These are phyloP conservation scores for Phrynocephalus vlangalii DNA, from an alignment of 2,797 vertebrate genomes.

Conservation along the genomic window DNA sequence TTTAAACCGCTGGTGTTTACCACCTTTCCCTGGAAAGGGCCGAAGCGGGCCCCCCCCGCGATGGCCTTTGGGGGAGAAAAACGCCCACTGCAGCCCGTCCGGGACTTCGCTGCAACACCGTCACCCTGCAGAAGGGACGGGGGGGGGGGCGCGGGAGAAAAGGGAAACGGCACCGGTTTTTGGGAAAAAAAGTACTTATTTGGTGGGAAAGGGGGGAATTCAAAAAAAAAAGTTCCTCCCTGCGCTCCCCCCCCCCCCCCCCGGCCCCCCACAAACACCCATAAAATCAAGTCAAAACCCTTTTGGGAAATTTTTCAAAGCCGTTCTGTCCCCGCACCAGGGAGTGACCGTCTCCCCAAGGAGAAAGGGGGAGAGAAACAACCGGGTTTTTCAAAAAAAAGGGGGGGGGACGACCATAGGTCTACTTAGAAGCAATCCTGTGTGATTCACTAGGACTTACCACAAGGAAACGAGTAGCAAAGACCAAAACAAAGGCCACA, in stretches of 20 bases:
- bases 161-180: not conserved
- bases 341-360: conserved; percentile 65
- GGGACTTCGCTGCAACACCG: conserved; percentile 79
- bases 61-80: conserved; percentile 85
- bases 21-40: conserved; percentile 92
- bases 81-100: conserved; percentile 84
- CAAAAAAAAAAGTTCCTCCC: too few species aligned
- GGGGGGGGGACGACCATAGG: too few species aligned
- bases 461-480: not conserved
- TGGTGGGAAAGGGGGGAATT: too few species aligned
- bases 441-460: too few species aligned
- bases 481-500: not conserved
- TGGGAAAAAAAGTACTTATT: too few species aligned
- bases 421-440: not conserved
- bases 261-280: not conserved
- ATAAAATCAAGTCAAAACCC: conserved; percentile 76
- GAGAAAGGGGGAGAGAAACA: not conserved
- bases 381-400: not conserved
- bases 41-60: conserved; percentile 89
- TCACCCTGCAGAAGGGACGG: conserved; percentile 80
- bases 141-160: not conserved
- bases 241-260: too few species aligned
- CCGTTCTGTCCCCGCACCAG: conserved; percentile 78
- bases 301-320: conserved; percentile 88
- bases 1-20: conserved; percentile 95